phyloP scores from a whole-genome alignment of 2,888 invertebrate species.

The Thumatha senex region DNA sequence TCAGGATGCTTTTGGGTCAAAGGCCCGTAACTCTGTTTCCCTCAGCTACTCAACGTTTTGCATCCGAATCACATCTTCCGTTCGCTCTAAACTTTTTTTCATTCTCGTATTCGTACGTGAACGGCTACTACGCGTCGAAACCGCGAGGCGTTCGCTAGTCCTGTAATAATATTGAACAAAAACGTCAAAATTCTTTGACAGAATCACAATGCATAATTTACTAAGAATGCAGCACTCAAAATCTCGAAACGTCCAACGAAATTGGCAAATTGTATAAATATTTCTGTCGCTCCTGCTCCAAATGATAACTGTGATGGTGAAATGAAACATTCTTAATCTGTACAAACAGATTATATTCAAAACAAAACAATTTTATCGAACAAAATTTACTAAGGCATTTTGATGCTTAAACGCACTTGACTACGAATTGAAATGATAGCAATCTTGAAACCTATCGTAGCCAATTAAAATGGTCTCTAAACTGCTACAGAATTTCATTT shows the following conservation, averaged over 20 bases:
- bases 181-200: no score
- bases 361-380: constrained; percentile 35
- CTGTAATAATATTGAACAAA: no score
- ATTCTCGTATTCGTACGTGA: no score
- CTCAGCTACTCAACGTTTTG: no score
- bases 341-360: constrained; percentile 60
- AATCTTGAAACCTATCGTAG: constrained; percentile 36
- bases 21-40: no score
- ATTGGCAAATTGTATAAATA: constrained; percentile 37
- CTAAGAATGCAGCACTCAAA: not conserved
- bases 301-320: constrained; percentile 48
- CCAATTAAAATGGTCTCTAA: constrained; percentile 54
- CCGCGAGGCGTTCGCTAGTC: no score
- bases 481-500: constrained; percentile 25
- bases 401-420: constrained; percentile 31
- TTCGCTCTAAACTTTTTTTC: no score
- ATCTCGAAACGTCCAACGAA: constrained; percentile 17
- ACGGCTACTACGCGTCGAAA: no score
- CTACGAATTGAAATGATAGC: constrained; percentile 44
- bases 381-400: constrained; percentile 38
- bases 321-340: constrained; percentile 63
- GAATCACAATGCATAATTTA: not conserved
- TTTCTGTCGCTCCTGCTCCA: constrained; percentile 31
- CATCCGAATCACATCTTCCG: no score
- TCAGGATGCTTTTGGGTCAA: no score